These are phyloP conservation scores for Cuculus canorus DNA, from an alignment of 2,797 vertebrate genomes.

Conservation along the genomic window DNA sequence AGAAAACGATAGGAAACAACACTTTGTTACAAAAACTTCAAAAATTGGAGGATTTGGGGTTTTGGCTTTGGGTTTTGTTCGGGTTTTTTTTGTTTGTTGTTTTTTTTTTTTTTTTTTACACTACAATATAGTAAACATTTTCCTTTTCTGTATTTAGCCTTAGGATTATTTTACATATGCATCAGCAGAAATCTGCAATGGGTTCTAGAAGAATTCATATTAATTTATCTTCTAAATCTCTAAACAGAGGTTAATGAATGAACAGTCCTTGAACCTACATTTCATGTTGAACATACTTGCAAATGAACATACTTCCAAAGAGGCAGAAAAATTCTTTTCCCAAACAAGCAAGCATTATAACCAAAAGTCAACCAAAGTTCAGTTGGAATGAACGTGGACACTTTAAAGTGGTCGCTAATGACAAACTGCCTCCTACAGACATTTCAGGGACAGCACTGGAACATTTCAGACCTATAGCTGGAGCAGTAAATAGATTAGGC, in stretches of 20 bases:
- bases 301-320: background rate
- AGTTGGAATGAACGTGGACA: fast-evolving
- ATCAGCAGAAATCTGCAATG: background rate
- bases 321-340: background rate
- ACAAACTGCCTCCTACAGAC: background rate
- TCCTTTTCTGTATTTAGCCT: background rate
- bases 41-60: fast-evolving
- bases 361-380: background rate
- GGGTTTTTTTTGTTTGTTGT: background rate
- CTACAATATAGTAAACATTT: background rate
- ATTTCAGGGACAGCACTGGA: background rate
- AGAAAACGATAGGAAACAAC: background rate
- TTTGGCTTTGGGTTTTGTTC: no score
- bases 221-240: background rate
- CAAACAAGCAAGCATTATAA: background rate
- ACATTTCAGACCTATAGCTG: background rate
- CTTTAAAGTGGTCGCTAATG: background rate
- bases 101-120: background rate
- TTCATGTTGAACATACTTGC: background rate
- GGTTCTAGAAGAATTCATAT: background rate
- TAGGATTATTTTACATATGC: background rate
- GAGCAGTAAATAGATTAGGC: background rate
- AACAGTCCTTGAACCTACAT: background rate
- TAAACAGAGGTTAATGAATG: background rate
- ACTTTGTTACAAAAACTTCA: background rate